Evolutionary conservation across 2,113 vertebrate genomes (phyloP).

Genomic region (Phycodurus eques): DNA sequence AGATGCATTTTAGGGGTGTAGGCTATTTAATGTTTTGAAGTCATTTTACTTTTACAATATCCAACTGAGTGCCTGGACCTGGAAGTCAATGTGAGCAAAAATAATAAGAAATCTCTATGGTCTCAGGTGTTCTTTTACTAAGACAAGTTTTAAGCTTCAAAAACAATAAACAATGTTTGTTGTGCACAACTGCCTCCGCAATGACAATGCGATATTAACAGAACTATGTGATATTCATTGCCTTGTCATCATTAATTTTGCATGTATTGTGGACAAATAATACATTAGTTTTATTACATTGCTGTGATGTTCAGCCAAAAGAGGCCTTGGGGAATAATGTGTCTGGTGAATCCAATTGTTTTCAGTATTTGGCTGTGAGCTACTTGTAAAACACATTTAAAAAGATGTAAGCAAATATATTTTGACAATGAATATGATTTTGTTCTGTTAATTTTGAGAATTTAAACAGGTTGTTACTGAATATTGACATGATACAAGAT

Average conservation of each 20-base stretch:
- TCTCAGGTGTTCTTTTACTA: slow-evolving; percentile 30
- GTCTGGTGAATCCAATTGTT: slow-evolving; percentile 32
- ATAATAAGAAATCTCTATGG: not conserved
- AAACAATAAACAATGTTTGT: slow-evolving; percentile 26
- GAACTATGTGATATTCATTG: slow-evolving; percentile 23
- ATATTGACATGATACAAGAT: not conserved
- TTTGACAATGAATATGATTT: not conserved
- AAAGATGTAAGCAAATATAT: not conserved
- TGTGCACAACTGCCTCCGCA: slow-evolving; percentile 20
- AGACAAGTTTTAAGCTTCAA: slow-evolving; percentile 10
- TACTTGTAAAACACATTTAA: slow-evolving; percentile 26
- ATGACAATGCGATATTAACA: slow-evolving; percentile 35
- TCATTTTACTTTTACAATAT: not conserved
- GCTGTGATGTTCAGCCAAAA: slow-evolving; percentile 27
- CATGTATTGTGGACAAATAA: slow-evolving; percentile 33
- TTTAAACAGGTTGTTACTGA: not conserved
- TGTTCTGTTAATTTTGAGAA: not conserved
- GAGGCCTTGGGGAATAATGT: slow-evolving; percentile 42
- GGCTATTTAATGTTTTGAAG: not conserved
- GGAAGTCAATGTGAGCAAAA: not conserved
- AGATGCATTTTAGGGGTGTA: not conserved
- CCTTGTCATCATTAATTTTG: slow-evolving; percentile 28
- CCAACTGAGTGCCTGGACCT: not conserved
- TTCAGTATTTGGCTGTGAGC: slow-evolving; percentile 34
- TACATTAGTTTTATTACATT: slow-evolving; percentile 33